Conservation (phyloP, 2,888 invertebrate genomes). For the Agrochola circellaris region DNA sequence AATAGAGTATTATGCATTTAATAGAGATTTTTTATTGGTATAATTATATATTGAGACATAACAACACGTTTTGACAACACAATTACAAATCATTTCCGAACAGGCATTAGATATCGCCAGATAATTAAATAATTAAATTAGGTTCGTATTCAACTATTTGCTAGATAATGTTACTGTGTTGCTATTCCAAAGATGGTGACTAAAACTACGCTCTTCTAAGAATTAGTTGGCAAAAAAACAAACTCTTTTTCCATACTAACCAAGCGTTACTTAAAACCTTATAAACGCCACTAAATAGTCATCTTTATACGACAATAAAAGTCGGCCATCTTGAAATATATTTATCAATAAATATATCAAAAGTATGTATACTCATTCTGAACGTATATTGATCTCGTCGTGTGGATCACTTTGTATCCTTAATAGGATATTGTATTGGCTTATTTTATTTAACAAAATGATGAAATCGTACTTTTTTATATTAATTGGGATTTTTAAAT, state of each 20-base stretch:
- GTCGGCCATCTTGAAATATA: constrained; percentile 80
- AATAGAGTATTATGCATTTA: neutral
- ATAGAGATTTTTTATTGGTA: neutral
- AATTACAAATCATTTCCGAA: no score
- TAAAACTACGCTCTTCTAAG: no score
- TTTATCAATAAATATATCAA: constrained; percentile 86
- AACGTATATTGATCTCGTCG: constrained; percentile 72
- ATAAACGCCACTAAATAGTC: constrained; percentile 87
- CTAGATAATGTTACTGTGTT: neutral
- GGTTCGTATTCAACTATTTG: neutral
- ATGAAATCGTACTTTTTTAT: no score
- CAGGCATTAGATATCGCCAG: no score
- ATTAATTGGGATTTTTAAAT: neutral
- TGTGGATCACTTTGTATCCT: constrained; percentile 57
- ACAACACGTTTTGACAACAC: no score
- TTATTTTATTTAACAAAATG: no score
- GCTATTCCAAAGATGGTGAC: neutral
- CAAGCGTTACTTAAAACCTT: constrained; percentile 79
- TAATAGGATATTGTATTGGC: constrained; percentile 30
- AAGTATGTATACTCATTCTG: constrained; percentile 67
- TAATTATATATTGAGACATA: no score
- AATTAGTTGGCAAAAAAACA: neutral
- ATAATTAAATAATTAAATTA: neutral
- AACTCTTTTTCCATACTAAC: constrained; percentile 72
- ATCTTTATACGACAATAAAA: constrained; percentile 86